Evolutionary conservation across 92 coral and sea anemone genomes (phyloP).

Genomic region (Pocillopora meandrina): DNA sequence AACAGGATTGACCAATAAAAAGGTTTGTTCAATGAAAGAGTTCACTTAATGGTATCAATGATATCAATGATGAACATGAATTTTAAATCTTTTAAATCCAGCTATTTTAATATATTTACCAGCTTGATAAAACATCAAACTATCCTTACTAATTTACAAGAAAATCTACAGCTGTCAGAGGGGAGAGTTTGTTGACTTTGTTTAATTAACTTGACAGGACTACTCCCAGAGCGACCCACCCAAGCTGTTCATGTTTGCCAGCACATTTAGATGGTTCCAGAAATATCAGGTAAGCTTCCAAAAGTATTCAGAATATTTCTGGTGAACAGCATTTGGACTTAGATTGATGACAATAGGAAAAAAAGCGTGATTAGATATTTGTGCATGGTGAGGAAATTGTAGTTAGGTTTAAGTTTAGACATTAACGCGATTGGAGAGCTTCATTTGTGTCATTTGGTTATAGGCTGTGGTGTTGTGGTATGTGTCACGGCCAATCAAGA

Average conservation of each 20-base stretch:
- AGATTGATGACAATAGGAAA: too few relatives aligned
- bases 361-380: too few relatives aligned
- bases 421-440: not conserved
- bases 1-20: conserved; percentile 74
- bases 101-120: too few relatives aligned
- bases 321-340: too few relatives aligned
- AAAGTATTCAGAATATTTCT: not conserved
- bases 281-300: conserved; percentile 75
- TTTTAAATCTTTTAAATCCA: too few relatives aligned
- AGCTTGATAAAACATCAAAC: too few relatives aligned
- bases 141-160: too few relatives aligned
- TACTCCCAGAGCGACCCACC: conserved; percentile 76
- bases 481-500: conserved; percentile 92
- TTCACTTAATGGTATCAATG: not conserved
- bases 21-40: conserved; percentile 43
- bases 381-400: too few relatives aligned
- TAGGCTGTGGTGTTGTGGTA: conserved; percentile 86
- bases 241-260: conserved; percentile 84
- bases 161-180: too few relatives aligned
- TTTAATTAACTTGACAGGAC: conserved; percentile 41
- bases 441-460: not conserved
- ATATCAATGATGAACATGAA: not conserved
- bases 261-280: conserved; percentile 99
- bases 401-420: too few relatives aligned
- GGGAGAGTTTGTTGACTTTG: not conserved